Evolutionary conservation across 2,797 vertebrate genomes (phyloP).

Genomic region (Chromobotia macracanthus): DNA sequence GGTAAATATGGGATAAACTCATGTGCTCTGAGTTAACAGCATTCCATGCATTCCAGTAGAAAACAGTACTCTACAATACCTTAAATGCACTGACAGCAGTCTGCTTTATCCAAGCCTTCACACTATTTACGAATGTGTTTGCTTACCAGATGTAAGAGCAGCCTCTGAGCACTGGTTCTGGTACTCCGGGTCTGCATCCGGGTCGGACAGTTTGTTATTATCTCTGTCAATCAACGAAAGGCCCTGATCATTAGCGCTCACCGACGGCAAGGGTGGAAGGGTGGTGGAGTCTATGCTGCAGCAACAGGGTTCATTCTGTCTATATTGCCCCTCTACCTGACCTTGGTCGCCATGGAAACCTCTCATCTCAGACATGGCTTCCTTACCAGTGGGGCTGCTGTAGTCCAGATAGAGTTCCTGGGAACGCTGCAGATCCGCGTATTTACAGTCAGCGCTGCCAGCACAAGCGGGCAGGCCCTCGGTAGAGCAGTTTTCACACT

Average conservation of each 20-base stretch:
- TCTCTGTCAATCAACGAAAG: constrained; percentile 66
- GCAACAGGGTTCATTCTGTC: constrained; percentile 68
- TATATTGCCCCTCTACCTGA: constrained; percentile 63
- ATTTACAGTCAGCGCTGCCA: background rate
- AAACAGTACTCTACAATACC: constrained; percentile 11
- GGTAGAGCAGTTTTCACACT: constrained; percentile 54
- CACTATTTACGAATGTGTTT: background rate
- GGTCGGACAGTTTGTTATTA: constrained; percentile 69
- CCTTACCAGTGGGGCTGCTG: constrained; percentile 47
- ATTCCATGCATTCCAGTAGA: background rate
- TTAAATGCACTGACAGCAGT: background rate
- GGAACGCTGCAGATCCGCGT: constrained; percentile 35
- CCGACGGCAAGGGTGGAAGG: constrained; percentile 58
- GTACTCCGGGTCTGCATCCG: constrained; percentile 72
- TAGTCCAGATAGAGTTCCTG: constrained; percentile 67
- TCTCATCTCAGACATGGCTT: constrained; percentile 62
- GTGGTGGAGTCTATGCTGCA: constrained; percentile 76
- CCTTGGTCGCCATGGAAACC: constrained; percentile 55
- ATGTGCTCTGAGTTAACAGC: constrained; percentile 61
- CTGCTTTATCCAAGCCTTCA: no score
- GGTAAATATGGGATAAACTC: constrained; percentile 73
- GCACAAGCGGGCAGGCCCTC: constrained; percentile 47
- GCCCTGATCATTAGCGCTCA: constrained; percentile 60
- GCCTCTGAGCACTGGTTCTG: constrained; percentile 80
- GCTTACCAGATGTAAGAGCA: constrained; percentile 86